These are phyloP conservation scores for Mormyrus iriodes DNA, from an alignment of 2,113 vertebrate species.

Conservation along the genomic window DNA sequence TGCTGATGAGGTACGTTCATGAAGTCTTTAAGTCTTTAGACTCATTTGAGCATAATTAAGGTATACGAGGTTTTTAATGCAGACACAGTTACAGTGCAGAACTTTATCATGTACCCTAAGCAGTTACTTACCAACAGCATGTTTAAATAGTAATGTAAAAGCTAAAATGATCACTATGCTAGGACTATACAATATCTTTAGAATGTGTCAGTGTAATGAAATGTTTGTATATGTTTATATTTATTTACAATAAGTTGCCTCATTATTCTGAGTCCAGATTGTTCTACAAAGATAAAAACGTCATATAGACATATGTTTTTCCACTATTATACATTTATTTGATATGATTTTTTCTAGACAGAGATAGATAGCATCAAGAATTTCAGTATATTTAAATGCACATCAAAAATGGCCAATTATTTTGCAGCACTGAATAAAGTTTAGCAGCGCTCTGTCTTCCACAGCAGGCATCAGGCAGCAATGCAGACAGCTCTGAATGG, in stretches of 20 bases:
- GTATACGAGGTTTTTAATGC: neutral
- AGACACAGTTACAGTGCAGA: neutral
- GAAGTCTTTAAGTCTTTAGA: neutral
- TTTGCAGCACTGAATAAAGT: neutral
- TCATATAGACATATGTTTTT: neutral
- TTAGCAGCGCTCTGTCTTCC: neutral
- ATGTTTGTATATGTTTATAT: too few relatives aligned
- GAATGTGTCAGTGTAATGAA: neutral
- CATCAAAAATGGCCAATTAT: neutral
- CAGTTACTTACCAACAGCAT: neutral
- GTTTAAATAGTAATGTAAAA: neutral
- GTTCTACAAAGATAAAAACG: neutral
- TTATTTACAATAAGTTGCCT: neutral
- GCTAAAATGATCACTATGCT: neutral
- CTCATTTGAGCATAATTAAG: slow-evolving; percentile 10
- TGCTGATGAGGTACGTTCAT: neutral
- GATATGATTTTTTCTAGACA: neutral
- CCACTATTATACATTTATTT: neutral
- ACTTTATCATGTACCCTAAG: neutral
- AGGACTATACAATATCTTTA: neutral
- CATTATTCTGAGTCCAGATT: neutral
- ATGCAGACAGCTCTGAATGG: neutral
- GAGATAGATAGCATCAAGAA: slow-evolving; percentile 4
- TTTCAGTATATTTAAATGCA: slow-evolving; percentile 8
- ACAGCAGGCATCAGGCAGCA: neutral